Evolutionary conservation across 2,113 vertebrate genomes (phyloP).

Genomic region (Nothocercus julius): DNA sequence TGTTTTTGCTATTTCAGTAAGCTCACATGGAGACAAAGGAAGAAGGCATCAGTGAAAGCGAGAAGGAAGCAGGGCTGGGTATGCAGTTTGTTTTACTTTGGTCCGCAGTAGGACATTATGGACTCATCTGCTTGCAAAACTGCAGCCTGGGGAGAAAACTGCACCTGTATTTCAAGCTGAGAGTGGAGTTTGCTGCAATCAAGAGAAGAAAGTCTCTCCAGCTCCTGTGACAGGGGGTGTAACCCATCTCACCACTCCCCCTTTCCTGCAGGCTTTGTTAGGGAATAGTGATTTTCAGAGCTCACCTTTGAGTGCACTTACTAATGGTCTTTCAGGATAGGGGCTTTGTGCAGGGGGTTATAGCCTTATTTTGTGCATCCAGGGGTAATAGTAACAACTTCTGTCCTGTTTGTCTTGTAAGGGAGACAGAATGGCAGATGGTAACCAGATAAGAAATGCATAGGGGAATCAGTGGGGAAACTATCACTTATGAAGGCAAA

Average conservation of each 20-base stretch:
- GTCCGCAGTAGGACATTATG: not conserved
- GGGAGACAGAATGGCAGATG: not conserved
- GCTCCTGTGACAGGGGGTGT: not conserved
- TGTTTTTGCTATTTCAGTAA: not conserved
- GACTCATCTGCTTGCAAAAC: not conserved
- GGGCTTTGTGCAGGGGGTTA: not conserved
- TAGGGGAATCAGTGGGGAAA: not conserved
- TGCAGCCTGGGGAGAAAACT: not conserved
- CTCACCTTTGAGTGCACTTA: not conserved
- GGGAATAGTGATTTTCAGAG: not conserved
- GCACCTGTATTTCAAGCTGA: not conserved
- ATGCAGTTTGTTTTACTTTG: not conserved
- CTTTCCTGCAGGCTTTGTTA: not conserved
- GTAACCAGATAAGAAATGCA: not conserved
- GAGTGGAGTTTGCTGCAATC: not conserved
- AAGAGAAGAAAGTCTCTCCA: not conserved
- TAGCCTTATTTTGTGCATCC: not conserved
- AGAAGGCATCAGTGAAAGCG: not conserved
- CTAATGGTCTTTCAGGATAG: not conserved
- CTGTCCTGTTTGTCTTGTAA: not conserved
- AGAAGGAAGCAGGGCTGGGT: not conserved
- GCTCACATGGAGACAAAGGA: not conserved
- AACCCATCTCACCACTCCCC: not conserved
- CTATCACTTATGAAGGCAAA: not conserved
- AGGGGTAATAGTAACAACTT: not conserved